phyloP scores from a whole-genome alignment of 2,797 vertebrate species.

The Megalops cyprinoides region DNA sequence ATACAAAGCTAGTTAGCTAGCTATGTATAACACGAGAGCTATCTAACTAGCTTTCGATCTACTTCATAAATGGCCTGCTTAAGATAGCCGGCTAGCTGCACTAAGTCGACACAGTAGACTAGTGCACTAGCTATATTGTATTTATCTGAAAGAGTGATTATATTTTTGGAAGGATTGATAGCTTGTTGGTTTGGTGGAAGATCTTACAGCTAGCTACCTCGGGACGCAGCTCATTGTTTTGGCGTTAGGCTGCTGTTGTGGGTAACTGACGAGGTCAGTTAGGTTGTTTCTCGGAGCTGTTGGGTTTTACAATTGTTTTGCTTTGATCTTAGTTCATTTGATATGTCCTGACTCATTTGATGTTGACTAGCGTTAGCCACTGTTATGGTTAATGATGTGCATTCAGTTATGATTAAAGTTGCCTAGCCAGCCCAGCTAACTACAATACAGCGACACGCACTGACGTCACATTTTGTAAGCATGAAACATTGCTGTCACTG shows the following conservation, averaged over 20 bases:
- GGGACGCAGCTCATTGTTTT: not conserved
- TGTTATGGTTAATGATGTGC: no score
- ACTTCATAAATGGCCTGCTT: conserved; percentile 21
- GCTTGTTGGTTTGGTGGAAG: not conserved
- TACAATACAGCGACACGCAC: not conserved
- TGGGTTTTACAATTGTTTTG: no score
- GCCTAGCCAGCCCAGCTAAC: no score
- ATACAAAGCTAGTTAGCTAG: conserved; percentile 42
- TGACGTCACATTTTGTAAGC: not conserved
- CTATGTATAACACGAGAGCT: conserved; percentile 8
- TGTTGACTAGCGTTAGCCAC: no score
- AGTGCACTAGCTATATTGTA: not conserved
- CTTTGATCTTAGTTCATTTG: no score
- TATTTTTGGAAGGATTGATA: not conserved
- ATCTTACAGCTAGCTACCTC: not conserved
- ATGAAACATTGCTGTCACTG: no score
- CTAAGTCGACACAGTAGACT: not conserved
- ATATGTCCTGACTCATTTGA: no score
- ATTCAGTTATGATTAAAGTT: no score
- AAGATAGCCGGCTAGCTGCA: not conserved
- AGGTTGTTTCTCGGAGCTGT: not conserved
- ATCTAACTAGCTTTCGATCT: conserved; percentile 4
- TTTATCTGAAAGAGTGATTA: not conserved
- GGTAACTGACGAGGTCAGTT: not conserved
- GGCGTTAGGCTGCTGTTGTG: not conserved